Conservation (phyloP, 2,888 invertebrate species). For the Melieria crassipennis region DNA sequence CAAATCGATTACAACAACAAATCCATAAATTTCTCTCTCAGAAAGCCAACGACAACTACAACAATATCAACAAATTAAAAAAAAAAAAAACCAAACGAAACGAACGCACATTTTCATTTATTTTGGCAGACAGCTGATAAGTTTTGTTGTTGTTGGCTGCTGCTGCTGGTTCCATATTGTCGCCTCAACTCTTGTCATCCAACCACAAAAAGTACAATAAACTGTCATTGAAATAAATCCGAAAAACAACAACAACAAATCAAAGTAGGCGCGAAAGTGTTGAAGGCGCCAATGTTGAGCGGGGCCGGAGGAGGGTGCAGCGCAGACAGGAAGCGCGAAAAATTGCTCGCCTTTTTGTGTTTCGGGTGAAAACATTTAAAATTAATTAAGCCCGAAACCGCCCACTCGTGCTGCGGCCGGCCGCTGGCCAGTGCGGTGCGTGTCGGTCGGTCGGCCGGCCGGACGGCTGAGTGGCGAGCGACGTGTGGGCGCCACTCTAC, state of each 20-base stretch:
- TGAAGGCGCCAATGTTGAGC: background rate
- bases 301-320: background rate
- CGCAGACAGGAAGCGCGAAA: background rate
- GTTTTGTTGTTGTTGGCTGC: background rate
- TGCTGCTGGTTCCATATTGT: too few relatives aligned
- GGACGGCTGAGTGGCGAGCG: background rate
- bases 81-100: background rate
- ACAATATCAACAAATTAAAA: background rate
- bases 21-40: too few relatives aligned
- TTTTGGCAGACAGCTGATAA: background rate
- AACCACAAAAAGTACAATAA: background rate
- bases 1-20: too few relatives aligned
- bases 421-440: background rate
- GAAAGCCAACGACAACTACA: background rate
- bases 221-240: background rate
- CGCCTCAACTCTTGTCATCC: too few relatives aligned
- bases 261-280: background rate
- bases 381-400: constrained; percentile 11
- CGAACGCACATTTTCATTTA: background rate
- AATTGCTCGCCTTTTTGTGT: background rate
- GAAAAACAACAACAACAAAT: background rate
- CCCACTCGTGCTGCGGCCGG: background rate
- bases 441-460: background rate
- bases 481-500: background rate
- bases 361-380: constrained; percentile 23